These are phyloP conservation scores for Neopipo cinnamomea DNA, from an alignment of 2,113 vertebrate genomes.

Conservation along the genomic window DNA sequence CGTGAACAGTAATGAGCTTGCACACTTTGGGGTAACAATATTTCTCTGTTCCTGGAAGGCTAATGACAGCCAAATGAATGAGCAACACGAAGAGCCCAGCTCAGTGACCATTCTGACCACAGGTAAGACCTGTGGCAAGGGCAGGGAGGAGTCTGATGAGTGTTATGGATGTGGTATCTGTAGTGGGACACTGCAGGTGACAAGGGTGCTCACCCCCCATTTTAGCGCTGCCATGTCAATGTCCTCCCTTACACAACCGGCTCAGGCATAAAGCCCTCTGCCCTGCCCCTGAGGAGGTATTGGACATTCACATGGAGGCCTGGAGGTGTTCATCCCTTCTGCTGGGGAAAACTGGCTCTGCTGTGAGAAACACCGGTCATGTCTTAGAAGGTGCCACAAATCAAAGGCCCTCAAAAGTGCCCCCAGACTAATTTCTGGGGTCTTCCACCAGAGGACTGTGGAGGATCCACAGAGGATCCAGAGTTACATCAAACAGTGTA, in stretches of 20 bases:
- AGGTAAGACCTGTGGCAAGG: not conserved
- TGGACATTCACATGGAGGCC: not conserved
- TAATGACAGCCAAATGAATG: not conserved
- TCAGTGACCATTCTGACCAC: not conserved
- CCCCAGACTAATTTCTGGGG: not conserved
- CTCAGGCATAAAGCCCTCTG: not conserved
- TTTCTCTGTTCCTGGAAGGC: not conserved
- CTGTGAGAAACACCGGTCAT: not conserved
- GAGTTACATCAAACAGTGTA: not conserved
- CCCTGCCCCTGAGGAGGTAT: not conserved
- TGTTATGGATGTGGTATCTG: fast-evolving
- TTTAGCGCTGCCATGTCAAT: not conserved
- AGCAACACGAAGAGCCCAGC: fast-evolving
- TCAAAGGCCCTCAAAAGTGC: not conserved
- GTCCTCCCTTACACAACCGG: not conserved
- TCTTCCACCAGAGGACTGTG: not conserved
- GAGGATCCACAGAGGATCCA: no score
- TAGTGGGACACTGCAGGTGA: not conserved
- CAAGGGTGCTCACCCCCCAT: not conserved
- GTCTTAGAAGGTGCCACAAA: not conserved
- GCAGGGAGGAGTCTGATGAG: not conserved
- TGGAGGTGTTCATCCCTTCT: not conserved
- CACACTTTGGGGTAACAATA: fast-evolving
- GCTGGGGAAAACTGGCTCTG: not conserved
- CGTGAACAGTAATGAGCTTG: fast-evolving